Conservation (phyloP, 1,140 invertebrate genomes). For the Calosoma granatense region DNA sequence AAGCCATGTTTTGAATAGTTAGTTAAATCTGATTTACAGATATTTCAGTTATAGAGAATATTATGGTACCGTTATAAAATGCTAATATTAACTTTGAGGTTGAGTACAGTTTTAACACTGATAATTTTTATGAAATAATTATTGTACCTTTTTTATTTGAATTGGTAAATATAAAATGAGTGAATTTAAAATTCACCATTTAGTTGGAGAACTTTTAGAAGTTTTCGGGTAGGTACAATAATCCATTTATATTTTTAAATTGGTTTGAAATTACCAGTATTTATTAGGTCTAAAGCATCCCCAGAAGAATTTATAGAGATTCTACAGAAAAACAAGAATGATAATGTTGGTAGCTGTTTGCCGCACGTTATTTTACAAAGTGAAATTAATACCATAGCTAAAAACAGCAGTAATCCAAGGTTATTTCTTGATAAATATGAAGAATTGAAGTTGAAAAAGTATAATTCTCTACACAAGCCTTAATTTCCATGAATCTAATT, state of each 20-base stretch:
- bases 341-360: constrained; percentile 20
- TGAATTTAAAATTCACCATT: constrained; percentile 42
- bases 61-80: too few species aligned
- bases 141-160: too few species aligned
- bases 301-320: constrained; percentile 41
- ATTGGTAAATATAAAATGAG: constrained; percentile 38
- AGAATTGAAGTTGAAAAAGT: constrained; percentile 43
- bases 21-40: too few species aligned
- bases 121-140: too few species aligned
- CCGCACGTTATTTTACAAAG: constrained; percentile 33
- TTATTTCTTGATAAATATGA: constrained; percentile 41
- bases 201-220: constrained; percentile 37
- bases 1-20: too few species aligned
- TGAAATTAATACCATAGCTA: constrained; percentile 35
- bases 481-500: constrained; percentile 13
- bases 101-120: too few species aligned
- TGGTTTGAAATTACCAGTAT: constrained; percentile 15
- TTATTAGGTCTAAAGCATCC: constrained; percentile 33
- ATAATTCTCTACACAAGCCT: constrained; percentile 16
- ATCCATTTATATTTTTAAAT: constrained; percentile 11
- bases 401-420: constrained; percentile 34
- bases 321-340: constrained; percentile 35
- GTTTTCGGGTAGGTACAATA: constrained; percentile 34
- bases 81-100: too few species aligned
- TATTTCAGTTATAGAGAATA: too few species aligned